Conservation (phyloP, 2,888 invertebrate genomes). For the Zeuzera pyrina region DNA sequence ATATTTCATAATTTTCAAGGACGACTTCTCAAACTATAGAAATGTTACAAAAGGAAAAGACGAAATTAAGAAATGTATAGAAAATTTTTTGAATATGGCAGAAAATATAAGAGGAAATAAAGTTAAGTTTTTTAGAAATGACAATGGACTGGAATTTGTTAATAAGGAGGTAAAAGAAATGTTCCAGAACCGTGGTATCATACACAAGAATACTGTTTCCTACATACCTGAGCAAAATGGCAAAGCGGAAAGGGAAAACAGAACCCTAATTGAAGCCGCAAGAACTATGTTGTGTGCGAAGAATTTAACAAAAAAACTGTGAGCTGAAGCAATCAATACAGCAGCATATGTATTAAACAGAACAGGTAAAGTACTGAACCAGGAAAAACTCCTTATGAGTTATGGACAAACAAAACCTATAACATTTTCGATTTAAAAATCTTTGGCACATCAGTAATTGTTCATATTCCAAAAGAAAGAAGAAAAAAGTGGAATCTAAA, state of each 20-base stretch:
- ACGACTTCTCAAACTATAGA: constrained; percentile 12
- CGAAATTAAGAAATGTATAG: constrained; percentile 12
- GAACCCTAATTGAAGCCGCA: constrained; percentile 21
- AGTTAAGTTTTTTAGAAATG: constrained; percentile 14
- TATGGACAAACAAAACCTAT: constrained; percentile 7
- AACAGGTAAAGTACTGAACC: constrained; percentile 6
- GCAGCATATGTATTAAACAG: constrained; percentile 16
- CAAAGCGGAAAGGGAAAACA: constrained; percentile 23
- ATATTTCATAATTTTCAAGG: constrained; percentile 12
- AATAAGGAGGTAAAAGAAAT: constrained; percentile 12
- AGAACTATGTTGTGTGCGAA: constrained; percentile 13
- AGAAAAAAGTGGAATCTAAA: constrained; percentile 17
- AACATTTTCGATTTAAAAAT: constrained; percentile 5
- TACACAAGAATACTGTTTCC: constrained; percentile 18
- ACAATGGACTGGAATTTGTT: constrained; percentile 19
- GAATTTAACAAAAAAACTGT: constrained; percentile 13
- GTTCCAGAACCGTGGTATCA: constrained; percentile 14
- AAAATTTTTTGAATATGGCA: constrained; percentile 14
- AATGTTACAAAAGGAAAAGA: constrained; percentile 10
- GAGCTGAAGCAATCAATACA: constrained; percentile 16
- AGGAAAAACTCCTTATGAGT: constrained; percentile 10
- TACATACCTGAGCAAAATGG: constrained; percentile 32
- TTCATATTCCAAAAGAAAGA: constrained; percentile 12
- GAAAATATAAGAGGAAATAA: constrained; percentile 18
- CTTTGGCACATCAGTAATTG: constrained; percentile 7